phyloP scores from a whole-genome alignment of 1,140 invertebrate species.

The Drosophila funebris region DNA sequence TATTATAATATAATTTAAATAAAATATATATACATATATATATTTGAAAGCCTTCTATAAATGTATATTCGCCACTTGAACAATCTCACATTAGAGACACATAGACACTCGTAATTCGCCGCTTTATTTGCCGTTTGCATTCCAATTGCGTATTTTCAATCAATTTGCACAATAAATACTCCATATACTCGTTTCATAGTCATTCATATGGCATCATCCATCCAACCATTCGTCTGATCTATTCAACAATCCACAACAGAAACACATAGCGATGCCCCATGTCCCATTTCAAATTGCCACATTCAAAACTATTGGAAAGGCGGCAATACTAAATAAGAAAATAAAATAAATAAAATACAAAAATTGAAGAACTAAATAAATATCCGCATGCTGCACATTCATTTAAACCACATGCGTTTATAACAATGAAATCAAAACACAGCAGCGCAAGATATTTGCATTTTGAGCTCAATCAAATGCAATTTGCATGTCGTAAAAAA shows the following conservation, averaged over 20 bases:
- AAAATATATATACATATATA: too few species aligned
- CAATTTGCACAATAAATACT: slow-evolving; percentile 34
- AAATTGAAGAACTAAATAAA: slow-evolving; percentile 17
- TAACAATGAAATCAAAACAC: slow-evolving; percentile 75
- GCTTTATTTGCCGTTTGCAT: slow-evolving; percentile 22
- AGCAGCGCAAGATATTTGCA: slow-evolving; percentile 65
- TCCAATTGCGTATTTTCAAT: slow-evolving; percentile 25
- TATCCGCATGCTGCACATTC: slow-evolving; percentile 36
- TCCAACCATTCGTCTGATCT: slow-evolving; percentile 4
- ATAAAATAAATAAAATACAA: neutral
- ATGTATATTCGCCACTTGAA: neutral
- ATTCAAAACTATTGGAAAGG: slow-evolving; percentile 21
- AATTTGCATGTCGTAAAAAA: slow-evolving; percentile 59
- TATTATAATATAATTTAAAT: too few species aligned
- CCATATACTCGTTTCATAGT: slow-evolving; percentile 25
- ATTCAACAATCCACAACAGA: slow-evolving; percentile 7
- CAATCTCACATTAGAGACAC: neutral
- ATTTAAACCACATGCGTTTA: slow-evolving; percentile 61
- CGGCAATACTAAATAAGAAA: slow-evolving; percentile 10
- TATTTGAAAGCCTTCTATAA: neutral
- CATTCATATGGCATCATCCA: slow-evolving; percentile 42
- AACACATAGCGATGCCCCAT: neutral
- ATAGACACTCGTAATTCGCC: neutral
- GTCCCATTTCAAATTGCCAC: slow-evolving; percentile 24
- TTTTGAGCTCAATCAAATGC: slow-evolving; percentile 77